Evolutionary conservation across 2,113 vertebrate genomes (phyloP), one percentile per base, ranked within the genome.

Genomic region (Ailuropoda melanoleuca): DNA sequence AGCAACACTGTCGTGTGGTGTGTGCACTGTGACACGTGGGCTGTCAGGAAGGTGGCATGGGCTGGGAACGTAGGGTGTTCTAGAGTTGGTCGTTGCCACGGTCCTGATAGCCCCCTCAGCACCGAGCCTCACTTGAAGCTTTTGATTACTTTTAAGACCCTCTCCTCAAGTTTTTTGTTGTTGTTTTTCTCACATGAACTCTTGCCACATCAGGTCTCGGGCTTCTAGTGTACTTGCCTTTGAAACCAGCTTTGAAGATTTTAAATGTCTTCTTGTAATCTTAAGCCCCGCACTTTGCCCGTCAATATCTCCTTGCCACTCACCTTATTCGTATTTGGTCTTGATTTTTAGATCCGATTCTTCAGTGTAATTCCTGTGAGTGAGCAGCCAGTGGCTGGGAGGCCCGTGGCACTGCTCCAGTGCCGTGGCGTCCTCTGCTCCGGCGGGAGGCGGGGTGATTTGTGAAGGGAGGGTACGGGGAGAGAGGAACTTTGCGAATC

Each of bases 301-400:
- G 14, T 70, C 15, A 14, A 10, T n/a, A 13, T 82, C 87, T 91
- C 93, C 95, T 96, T 87, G 93, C 74, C 13, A 1, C 43, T 50
- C 81, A 95, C 62, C 96, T 95, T 92, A 10, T 53, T 92, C 29
- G 80, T 96, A 80, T 74, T 75, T 85, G 21, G 34, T 43, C 92
- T 93, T 95, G 94, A 58, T 55, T 91, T 75, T 84, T 55, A 90
- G 77, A 75, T 39, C 86, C 34, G 23, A 21, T 34, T 70, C 70
- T 96, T 68, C 43, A 5, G 23, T 85, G 81, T 37, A 37, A 75
- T 85, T n/a, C 29, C 37, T 43, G 92, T 34, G 48, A 0, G 68
- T 74, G 37, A 90, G 95, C 48, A 64, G 60, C 85, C 39, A 53
- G 88, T 4, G 23, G 23, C 58, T 46, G 1, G 8, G 75, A 68